A percentile compares a stretch with the other conserved stretches of the same genome.
These are phyloP conservation scores for rabbit (Oryctolagus cuniculus) DNA, from an alignment of 2,113 vertebrate species.

Conservation along the genomic window mOryCun1.1 NC_091442.1:69535501-69536000, in stretches of 20 bases:
- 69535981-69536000: background rate
- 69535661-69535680: conserved; percentile 78
- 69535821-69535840: conserved; percentile 72
- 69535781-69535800: conserved; percentile 50
- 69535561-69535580: conserved; percentile 28
- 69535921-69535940: conserved; percentile 16
- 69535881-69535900: background rate
- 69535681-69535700: conserved; percentile 83
- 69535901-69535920: conserved; percentile 60
- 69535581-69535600: conserved; percentile 73
- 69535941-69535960: conserved; percentile 36
- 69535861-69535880: conserved; percentile 43
- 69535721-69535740: conserved; percentile 68
- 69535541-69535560: conserved; percentile 20
- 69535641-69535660: conserved; percentile 79
- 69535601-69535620: conserved; percentile 77
- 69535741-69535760: background rate
- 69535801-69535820: conserved; percentile 63
- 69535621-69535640: conserved; percentile 73
- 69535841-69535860: conserved; percentile 50
- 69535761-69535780: conserved; percentile 47
- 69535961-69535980: background rate
- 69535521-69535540: conserved; percentile 53
- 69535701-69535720: conserved; percentile 70
- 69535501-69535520: conserved; percentile 50